phyloP scores from a whole-genome alignment of 2,888 invertebrate genomes.

The Aromia moschata region DNA sequence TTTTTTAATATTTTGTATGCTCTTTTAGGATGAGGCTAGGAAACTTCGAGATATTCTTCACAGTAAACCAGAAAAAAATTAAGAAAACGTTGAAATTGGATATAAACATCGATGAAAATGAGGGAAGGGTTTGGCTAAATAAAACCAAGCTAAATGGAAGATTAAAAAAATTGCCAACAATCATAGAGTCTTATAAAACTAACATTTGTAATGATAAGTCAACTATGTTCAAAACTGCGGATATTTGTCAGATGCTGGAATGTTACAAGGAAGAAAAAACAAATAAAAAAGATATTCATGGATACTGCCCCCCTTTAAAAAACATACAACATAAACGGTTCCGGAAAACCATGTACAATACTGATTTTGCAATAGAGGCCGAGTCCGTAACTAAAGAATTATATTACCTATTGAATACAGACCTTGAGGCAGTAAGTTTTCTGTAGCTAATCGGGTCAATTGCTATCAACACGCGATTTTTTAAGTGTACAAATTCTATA shows the following conservation, averaged over 20 bases:
- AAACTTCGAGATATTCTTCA: conserved; percentile 64
- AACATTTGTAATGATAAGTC: conserved; percentile 69
- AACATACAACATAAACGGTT: conserved; percentile 74
- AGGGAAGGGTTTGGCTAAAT: conserved; percentile 67
- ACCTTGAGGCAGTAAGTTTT: conserved; percentile 71
- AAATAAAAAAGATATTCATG: conserved; percentile 66
- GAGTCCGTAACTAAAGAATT: conserved; percentile 74
- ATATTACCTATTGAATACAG: conserved; percentile 70
- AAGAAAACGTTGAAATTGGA: conserved; percentile 70
- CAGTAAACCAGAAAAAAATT: conserved; percentile 66
- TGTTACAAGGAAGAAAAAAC: conserved; percentile 64
- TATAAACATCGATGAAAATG: conserved; percentile 67
- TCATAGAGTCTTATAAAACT: conserved; percentile 74
- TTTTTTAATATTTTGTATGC: conserved; percentile 1
- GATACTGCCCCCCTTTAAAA: conserved; percentile 75
- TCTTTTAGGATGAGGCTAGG: conserved; percentile 65
- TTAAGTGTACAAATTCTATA: too few species aligned
- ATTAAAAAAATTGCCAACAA: conserved; percentile 71
- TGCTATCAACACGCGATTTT: too few species aligned
- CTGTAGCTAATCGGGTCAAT: too few species aligned
- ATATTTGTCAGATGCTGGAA: conserved; percentile 71
- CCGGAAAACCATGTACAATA: conserved; percentile 68
- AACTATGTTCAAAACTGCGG: conserved; percentile 74
- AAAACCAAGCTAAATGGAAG: conserved; percentile 66
- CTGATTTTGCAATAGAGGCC: conserved; percentile 75